Conservation (phyloP, 2,888 invertebrate species). For the Coelopa pilipes region DNA sequence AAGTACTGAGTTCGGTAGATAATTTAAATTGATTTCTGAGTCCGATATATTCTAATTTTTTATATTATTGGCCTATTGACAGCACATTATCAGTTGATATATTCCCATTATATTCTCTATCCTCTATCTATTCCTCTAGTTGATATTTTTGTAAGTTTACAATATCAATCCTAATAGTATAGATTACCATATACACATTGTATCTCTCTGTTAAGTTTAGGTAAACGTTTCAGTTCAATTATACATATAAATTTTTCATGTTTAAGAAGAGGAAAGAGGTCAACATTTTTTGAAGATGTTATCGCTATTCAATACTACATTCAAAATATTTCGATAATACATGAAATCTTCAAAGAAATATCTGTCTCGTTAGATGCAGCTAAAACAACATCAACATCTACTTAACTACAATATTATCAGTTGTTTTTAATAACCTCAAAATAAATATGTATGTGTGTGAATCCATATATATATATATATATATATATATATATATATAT, state of each 20-base stretch:
- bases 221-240: too few relatives aligned
- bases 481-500: constrained; percentile 21
- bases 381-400: constrained; percentile 60
- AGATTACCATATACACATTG: too few relatives aligned
- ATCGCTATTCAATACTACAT: constrained; percentile 56
- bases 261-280: constrained; percentile 55
- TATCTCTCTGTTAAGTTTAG: too few relatives aligned
- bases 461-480: constrained; percentile 6
- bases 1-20: too few relatives aligned
- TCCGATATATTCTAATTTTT: too few relatives aligned
- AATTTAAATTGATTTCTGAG: too few relatives aligned
- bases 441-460: constrained; percentile 25
- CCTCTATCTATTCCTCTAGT: too few relatives aligned
- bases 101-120: too few relatives aligned
- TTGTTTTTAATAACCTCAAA: constrained; percentile 61
- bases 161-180: too few relatives aligned
- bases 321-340: constrained; percentile 63
- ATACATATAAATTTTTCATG: not conserved
- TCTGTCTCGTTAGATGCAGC: constrained; percentile 40
- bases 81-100: too few relatives aligned
- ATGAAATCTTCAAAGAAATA: constrained; percentile 58
- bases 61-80: too few relatives aligned
- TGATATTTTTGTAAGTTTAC: too few relatives aligned
- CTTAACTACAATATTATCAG: constrained; percentile 66
- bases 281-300: constrained; percentile 62